phyloP scores from a whole-genome alignment of 2,888 invertebrate species.

The Halictus ligatus region DNA sequence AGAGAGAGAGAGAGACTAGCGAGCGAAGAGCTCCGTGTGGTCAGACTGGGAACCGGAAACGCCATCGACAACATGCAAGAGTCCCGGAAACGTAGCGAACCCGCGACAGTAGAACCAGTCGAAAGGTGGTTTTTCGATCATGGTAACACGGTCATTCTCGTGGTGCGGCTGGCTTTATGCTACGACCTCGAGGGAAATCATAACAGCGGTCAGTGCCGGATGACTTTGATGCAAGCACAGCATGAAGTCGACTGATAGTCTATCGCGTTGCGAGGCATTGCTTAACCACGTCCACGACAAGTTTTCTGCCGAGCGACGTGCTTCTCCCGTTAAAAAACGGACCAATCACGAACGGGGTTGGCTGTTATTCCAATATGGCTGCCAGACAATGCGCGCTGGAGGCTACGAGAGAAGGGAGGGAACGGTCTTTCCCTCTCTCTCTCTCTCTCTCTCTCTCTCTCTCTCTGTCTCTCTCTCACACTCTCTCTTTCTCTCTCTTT shows the following conservation, averaged over 20 bases:
- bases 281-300: slow-evolving; percentile 74
- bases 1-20: not conserved
- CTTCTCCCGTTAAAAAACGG: slow-evolving; percentile 78
- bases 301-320: slow-evolving; percentile 71
- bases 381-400: slow-evolving; percentile 81
- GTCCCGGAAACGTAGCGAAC: slow-evolving; percentile 11
- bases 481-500: no score
- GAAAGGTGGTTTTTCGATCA: slow-evolving; percentile 37
- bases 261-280: slow-evolving; percentile 80
- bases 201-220: slow-evolving; percentile 64
- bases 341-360: slow-evolving; percentile 82
- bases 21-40: slow-evolving; percentile 9
- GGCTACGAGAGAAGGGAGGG: slow-evolving; percentile 70
- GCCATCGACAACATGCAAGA: not conserved
- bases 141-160: slow-evolving; percentile 33
- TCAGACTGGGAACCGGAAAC: not conserved
- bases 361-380: slow-evolving; percentile 82
- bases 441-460: not conserved
- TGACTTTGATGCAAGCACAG: slow-evolving; percentile 77
- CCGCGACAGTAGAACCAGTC: not conserved
- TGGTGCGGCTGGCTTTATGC: slow-evolving; percentile 26
- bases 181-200: slow-evolving; percentile 56
- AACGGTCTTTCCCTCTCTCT: slow-evolving; percentile 56
- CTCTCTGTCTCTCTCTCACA: not conserved
- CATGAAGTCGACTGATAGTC: slow-evolving; percentile 82